Percentiles rank a stretch among this genome's conserved stretches.
These are phyloP conservation scores for Cavia aperea DNA, from an alignment of 2,113 vertebrate genomes.

Conservation along the genomic window DNA sequence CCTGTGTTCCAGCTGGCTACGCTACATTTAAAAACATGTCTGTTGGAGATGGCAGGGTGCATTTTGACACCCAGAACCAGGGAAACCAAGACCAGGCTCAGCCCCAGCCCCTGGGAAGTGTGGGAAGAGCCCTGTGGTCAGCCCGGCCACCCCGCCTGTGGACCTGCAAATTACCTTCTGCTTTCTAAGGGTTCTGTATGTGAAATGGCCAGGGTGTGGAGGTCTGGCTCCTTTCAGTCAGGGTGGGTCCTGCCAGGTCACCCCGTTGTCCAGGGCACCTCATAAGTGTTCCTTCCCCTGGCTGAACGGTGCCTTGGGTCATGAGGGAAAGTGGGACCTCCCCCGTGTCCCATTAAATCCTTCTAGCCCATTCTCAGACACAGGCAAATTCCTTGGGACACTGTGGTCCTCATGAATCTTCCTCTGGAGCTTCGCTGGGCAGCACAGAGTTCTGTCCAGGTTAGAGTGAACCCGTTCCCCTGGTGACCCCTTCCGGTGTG, in stretches of 20 bases:
- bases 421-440: not conserved
- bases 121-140: not conserved
- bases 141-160: not conserved
- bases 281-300: too few species aligned
- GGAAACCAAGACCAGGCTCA: not conserved
- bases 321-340: too few species aligned
- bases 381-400: too few species aligned
- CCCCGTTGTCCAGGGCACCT: not conserved
- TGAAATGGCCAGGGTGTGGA: not conserved
- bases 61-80: not conserved
- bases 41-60: not conserved
- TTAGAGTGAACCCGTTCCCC: too few species aligned
- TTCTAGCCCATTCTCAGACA: too few species aligned
- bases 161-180: not conserved
- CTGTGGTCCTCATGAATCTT: not conserved
- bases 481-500: too few species aligned
- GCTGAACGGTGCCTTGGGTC: too few species aligned
- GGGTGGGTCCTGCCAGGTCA: not conserved
- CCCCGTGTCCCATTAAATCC: too few species aligned
- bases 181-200: not conserved
- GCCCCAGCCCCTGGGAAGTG: not conserved
- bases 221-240: not conserved
- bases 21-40: not conserved
- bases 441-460: too few species aligned
- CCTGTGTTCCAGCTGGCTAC: not conserved